Base-by-base conservation (phyloP, 2,797 vertebrate genomes). In the Enteromius paludinosus region DNA sequence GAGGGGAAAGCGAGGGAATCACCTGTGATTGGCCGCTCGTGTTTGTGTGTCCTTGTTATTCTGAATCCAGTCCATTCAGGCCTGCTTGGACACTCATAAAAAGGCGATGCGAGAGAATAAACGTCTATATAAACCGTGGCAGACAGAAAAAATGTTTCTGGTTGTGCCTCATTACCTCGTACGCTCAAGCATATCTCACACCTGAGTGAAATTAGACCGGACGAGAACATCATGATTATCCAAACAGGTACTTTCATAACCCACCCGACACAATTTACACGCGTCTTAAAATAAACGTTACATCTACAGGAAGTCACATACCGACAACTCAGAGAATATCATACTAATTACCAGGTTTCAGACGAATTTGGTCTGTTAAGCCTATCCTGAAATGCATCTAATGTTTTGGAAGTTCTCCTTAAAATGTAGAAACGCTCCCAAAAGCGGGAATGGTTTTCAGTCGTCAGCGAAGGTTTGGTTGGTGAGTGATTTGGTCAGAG, bases 131-230 rank as follows among this genome's bases (percentile, higher is more conserved):
- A 79, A 45, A 23, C 65, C 2, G 35, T 33, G 45, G 14, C 74
- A 64, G 74, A 64, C 74, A 25, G 23, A 38, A 77, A 76, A 61
- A 5, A 0, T 1, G 18, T 78, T 79, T 43, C 38, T 15, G 10
- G 17, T 23, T 52, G 70, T 52, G 78, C 25, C 25, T 70, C 66
- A 61, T 70, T 70, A 59, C 33, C 41, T 79, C 12, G 18, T 56
- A 70, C 25, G 0, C 17, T 59, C 2, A 23, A 45, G 18, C 52
- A 12, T 33, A 43, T 59, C 52, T 45, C 52, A 20, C 78, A 61
- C 78, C 66, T 70, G 78, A 71, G 41, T 20, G 14, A 59, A 80
- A 80, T 80, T n/a, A 70, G 25, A 71, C 78, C 3, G 5, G n/a
- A 12, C 35, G 20, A 61, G 66, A 80, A 71, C 68, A 35, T 61